Evolutionary conservation across 2,888 invertebrate species (phyloP).

Genomic region (Buathra laborator): DNA sequence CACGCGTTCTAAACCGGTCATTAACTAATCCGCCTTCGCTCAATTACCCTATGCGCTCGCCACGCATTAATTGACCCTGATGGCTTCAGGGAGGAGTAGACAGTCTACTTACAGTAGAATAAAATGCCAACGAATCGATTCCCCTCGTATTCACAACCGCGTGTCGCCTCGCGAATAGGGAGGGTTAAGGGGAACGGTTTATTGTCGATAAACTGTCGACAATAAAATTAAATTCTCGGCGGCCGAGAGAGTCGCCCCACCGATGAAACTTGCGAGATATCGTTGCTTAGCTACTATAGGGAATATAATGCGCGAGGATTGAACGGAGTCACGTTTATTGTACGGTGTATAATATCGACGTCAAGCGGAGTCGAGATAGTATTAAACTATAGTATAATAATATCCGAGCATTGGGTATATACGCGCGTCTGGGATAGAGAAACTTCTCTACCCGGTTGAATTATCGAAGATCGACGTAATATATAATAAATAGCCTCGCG

Average conservation of each 20-base stretch:
- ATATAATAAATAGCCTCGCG: slow-evolving; percentile 72
- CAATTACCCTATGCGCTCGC: slow-evolving; percentile 15
- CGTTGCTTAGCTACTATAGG: neutral
- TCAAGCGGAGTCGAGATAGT: slow-evolving; percentile 29
- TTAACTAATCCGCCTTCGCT: slow-evolving; percentile 56
- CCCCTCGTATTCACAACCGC: slow-evolving; percentile 2
- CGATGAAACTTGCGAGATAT: slow-evolving; percentile 43
- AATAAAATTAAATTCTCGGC: slow-evolving; percentile 50
- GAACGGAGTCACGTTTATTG: neutral
- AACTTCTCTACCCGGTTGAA: slow-evolving; percentile 59
- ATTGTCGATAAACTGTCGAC: slow-evolving; percentile 46
- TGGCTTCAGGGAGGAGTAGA: slow-evolving; percentile 5
- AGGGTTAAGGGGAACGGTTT: neutral
- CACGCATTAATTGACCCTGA: slow-evolving; percentile 47
- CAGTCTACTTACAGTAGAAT: slow-evolving; percentile 1
- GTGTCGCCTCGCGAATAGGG: neutral
- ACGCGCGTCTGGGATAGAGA: slow-evolving; percentile 38
- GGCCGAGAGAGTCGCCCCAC: slow-evolving; percentile 26
- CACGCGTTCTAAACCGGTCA: slow-evolving; percentile 21
- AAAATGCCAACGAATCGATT: slow-evolving; percentile 10
- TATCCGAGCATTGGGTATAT: slow-evolving; percentile 11
- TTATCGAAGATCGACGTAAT: slow-evolving; percentile 69
- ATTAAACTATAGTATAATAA: slow-evolving; percentile 20
- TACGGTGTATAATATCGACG: slow-evolving; percentile 6
- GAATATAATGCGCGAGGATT: slow-evolving; percentile 8